Percentiles rank a stretch among this genome's conserved stretches.
Evolutionary conservation across 2,797 vertebrate species (phyloP).

Genomic region (Pangasius mekongensis): DNA sequence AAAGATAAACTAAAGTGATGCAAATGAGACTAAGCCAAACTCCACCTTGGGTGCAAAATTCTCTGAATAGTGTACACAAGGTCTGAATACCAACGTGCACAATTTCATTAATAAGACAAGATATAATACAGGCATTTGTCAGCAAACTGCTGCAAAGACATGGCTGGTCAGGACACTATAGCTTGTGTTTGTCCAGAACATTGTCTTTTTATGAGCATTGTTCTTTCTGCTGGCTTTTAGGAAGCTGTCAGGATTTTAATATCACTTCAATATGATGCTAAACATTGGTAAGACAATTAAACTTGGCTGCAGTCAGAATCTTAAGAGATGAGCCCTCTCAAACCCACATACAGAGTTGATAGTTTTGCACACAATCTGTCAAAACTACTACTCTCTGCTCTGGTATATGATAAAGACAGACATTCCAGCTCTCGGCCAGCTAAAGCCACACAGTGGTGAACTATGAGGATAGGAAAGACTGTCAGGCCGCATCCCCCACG

Average conservation of each 20-base stretch:
- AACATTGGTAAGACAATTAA: constrained; percentile 46
- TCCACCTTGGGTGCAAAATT: neutral
- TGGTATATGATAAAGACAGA: constrained; percentile 18
- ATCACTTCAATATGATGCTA: constrained; percentile 16
- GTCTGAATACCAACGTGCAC: neutral
- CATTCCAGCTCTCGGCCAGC: constrained; percentile 1
- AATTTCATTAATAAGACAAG: neutral
- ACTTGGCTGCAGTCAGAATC: constrained; percentile 53
- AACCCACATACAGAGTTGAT: constrained; percentile 26
- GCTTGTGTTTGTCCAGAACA: constrained; percentile 11
- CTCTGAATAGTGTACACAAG: neutral
- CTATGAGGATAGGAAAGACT: constrained; percentile 22
- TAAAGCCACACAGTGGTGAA: constrained; percentile 13
- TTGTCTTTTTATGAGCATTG: constrained; percentile 10
- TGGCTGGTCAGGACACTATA: neutral
- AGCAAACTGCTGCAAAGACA: neutral
- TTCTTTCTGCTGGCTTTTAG: constrained; percentile 20
- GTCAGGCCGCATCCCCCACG: constrained; percentile 31
- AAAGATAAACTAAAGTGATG: neutral
- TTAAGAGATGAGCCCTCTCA: constrained; percentile 23
- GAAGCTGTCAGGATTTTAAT: constrained; percentile 38
- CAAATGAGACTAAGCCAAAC: neutral
- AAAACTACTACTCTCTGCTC: constrained; percentile 33
- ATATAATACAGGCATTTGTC: neutral
- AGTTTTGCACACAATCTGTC: constrained; percentile 43